Conservation (phyloP, 2,113 vertebrate genomes). For the Theristicus caerulescens region DNA sequence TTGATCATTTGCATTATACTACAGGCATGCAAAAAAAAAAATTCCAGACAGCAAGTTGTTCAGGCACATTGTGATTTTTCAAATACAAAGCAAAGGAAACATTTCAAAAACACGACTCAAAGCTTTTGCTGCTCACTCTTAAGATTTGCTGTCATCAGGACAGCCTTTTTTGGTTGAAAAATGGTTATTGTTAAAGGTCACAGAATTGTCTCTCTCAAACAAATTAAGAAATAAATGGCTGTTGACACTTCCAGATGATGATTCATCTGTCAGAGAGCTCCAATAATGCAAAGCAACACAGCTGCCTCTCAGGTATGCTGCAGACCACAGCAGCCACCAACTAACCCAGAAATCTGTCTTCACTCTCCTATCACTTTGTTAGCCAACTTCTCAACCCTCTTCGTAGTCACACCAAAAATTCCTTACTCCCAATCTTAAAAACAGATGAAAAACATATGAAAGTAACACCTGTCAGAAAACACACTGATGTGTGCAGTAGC, state of each 20-base stretch:
- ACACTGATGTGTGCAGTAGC: neutral
- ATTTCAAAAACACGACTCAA: neutral
- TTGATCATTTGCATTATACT: neutral
- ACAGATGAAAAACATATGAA: neutral
- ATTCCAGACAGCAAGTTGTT: neutral
- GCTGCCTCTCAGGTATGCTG: slow-evolving; percentile 39
- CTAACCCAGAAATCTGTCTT: slow-evolving; percentile 9
- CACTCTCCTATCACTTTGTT: neutral
- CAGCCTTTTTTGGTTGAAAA: slow-evolving; percentile 22
- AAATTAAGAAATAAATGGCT: slow-evolving; percentile 38
- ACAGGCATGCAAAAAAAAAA: neutral
- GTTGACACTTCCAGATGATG: slow-evolving; percentile 31
- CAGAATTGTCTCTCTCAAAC: neutral
- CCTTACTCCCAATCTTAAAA: neutral
- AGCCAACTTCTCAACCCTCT: neutral
- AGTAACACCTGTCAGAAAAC: neutral
- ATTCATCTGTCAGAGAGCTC: slow-evolving; percentile 21
- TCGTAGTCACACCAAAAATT: neutral
- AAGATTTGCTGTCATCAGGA: slow-evolving; percentile 2
- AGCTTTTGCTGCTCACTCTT: neutral
- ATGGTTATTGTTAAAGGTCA: slow-evolving; percentile 42
- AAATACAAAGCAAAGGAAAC: slow-evolving; percentile 1
- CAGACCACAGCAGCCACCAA: slow-evolving; percentile 7
- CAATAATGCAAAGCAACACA: neutral
- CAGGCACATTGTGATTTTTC: neutral